Percentiles rank a stretch among this genome's conserved stretches.
Conservation (phyloP, 1,140 invertebrate genomes). For the Ceratosolen fusciceps region DNA sequence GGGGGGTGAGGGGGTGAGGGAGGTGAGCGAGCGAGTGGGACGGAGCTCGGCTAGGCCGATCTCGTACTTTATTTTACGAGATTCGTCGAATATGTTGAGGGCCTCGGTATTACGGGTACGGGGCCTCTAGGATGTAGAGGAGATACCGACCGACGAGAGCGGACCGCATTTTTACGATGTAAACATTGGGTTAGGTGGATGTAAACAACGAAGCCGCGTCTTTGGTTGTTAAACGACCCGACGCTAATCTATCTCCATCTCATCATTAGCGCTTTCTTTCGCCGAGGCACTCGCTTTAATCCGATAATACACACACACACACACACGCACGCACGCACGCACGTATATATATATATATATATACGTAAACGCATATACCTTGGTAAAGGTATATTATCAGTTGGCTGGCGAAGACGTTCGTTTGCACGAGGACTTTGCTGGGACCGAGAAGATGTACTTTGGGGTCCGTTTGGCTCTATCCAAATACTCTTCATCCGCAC, state of each 20-base stretch:
- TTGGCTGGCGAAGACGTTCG: too few species aligned
- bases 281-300: not conserved
- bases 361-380: too few species aligned
- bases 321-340: too few species aligned
- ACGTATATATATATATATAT: too few species aligned
- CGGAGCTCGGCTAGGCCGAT: not conserved
- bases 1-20: too few species aligned
- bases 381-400: conserved; percentile 3
- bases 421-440: too few species aligned
- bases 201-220: not conserved
- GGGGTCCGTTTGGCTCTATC: too few species aligned
- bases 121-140: not conserved
- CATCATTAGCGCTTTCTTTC: not conserved
- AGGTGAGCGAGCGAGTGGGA: too few species aligned
- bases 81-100: not conserved
- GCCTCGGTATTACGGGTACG: not conserved
- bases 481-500: too few species aligned
- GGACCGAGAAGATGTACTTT: too few species aligned
- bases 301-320: too few species aligned
- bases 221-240: not conserved
- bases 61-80: not conserved
- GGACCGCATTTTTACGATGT: not conserved
- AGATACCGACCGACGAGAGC: not conserved
- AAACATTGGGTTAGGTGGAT: not conserved
- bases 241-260: not conserved